phyloP scores from a whole-genome alignment of 2,113 vertebrate genomes.

The Paedocypris sp. region DNA sequence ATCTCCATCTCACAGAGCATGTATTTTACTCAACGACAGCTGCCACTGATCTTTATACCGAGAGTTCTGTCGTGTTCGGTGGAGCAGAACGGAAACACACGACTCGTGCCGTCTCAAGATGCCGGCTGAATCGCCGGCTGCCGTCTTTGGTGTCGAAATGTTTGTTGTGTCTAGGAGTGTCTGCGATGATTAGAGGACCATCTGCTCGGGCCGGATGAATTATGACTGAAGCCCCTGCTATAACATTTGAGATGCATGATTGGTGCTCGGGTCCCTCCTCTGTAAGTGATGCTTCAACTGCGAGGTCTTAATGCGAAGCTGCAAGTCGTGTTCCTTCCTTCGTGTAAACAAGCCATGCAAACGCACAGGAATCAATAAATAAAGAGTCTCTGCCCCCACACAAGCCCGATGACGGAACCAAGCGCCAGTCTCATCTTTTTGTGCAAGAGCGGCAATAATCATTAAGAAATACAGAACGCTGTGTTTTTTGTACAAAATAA shows the following conservation, averaged over 20 bases:
- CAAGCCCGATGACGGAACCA: no score
- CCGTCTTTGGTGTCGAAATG: neutral
- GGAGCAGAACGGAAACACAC: constrained; percentile 1
- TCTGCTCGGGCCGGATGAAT: constrained; percentile 8
- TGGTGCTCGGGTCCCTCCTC: neutral
- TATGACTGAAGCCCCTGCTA: constrained; percentile 2
- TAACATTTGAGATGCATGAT: neutral
- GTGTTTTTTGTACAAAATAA: no score
- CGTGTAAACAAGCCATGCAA: no score
- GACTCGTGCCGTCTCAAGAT: neutral
- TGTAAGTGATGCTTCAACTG: neutral
- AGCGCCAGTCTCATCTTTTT: no score
- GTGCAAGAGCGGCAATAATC: no score
- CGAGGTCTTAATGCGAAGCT: no score
- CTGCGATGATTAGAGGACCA: constrained; percentile 17
- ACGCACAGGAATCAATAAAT: no score
- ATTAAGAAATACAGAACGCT: no score
- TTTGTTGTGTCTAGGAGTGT: constrained; percentile 19
- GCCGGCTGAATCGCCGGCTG: neutral
- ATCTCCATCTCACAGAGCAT: neutral
- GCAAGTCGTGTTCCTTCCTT: no score
- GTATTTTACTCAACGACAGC: neutral
- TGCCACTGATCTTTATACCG: neutral
- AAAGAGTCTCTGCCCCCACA: no score
- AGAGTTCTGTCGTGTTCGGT: constrained; percentile 1